Percentiles rank a stretch among this genome's conserved stretches.
Evolutionary conservation across 2,797 vertebrate genomes (phyloP).

Genomic region (Neosilurus hyrtlii): DNA sequence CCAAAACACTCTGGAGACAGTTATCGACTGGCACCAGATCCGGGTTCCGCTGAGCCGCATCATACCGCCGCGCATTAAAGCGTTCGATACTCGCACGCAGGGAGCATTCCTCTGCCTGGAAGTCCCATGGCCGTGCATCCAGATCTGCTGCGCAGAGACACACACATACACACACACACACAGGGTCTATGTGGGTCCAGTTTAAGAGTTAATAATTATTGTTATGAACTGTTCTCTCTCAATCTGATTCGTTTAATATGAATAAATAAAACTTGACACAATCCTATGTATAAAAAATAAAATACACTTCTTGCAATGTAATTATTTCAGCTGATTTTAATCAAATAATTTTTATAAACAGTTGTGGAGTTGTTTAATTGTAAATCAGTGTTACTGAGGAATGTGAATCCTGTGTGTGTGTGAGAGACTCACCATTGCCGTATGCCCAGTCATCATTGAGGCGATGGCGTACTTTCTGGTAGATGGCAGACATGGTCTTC

Average conservation of each 20-base stretch:
- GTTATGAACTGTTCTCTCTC: not conserved
- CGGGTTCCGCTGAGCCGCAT: constrained; percentile 75
- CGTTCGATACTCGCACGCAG: constrained; percentile 75
- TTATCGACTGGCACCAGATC: constrained; percentile 84
- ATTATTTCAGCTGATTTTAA: not conserved
- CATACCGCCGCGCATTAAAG: constrained; percentile 82
- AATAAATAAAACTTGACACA: not conserved
- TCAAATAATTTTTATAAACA: too few relatives aligned
- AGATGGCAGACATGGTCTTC: constrained; percentile 98
- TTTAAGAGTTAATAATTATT: not conserved
- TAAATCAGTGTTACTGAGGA: not conserved
- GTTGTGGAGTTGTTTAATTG: not conserved
- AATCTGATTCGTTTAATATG: not conserved
- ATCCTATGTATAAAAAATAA: too few relatives aligned
- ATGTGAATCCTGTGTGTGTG: not conserved
- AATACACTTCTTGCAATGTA: not conserved
- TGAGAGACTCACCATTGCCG: constrained; percentile 79
- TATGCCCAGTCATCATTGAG: constrained; percentile 98
- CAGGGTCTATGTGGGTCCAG: not conserved
- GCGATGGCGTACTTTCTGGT: constrained; percentile 94
- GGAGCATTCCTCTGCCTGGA: constrained; percentile 93
- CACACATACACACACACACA: not conserved
- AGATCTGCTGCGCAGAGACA: constrained; percentile 75
- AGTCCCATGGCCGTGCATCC: constrained; percentile 94
- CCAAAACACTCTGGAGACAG: constrained; percentile 84